phyloP scores from a whole-genome alignment of 2,888 invertebrate species.

The Caenorhabditis wallacei region DNA sequence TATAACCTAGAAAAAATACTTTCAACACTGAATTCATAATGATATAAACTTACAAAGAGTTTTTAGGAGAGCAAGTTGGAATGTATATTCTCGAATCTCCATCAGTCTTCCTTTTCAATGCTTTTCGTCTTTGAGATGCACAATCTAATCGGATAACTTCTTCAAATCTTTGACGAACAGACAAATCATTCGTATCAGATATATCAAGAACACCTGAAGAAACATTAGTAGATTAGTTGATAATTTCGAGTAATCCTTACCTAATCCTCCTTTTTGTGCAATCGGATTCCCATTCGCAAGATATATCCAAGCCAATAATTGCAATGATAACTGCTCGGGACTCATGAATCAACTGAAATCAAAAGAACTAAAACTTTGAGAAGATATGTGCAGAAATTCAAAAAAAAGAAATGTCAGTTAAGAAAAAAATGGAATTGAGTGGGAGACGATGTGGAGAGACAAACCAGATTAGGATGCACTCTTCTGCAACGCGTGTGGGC shows the following conservation, averaged over 20 bases:
- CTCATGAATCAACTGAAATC: conserved; percentile 19
- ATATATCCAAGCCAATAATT: conserved; percentile 47
- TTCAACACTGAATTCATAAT: background rate
- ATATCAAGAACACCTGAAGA: conserved; percentile 59
- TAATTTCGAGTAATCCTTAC: conserved; percentile 10
- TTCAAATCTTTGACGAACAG: conserved; percentile 47
- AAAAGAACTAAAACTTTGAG: conserved; percentile 6
- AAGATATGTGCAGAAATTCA: conserved; percentile 38
- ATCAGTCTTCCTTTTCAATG: conserved; percentile 46
- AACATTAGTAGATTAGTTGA: background rate
- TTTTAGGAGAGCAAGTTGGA: conserved; percentile 64
- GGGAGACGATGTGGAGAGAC: conserved; percentile 17
- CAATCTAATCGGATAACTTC: conserved; percentile 67
- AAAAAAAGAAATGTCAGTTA: conserved; percentile 29
- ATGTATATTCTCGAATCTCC: conserved; percentile 63
- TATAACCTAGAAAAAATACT: conserved; percentile 90
- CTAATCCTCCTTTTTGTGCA: conserved; percentile 48
- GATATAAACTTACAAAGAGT: conserved; percentile 52
- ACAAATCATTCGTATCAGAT: conserved; percentile 46
- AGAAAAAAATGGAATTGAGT: conserved; percentile 25
- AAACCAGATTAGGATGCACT: conserved; percentile 56
- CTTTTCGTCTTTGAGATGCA: conserved; percentile 66
- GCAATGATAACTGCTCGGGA: conserved; percentile 37
- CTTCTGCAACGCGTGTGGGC: conserved; percentile 56
- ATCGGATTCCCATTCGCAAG: conserved; percentile 43